Base-by-base conservation (phyloP, 2,113 vertebrate genomes). In the Terrapene triunguis region DNA sequence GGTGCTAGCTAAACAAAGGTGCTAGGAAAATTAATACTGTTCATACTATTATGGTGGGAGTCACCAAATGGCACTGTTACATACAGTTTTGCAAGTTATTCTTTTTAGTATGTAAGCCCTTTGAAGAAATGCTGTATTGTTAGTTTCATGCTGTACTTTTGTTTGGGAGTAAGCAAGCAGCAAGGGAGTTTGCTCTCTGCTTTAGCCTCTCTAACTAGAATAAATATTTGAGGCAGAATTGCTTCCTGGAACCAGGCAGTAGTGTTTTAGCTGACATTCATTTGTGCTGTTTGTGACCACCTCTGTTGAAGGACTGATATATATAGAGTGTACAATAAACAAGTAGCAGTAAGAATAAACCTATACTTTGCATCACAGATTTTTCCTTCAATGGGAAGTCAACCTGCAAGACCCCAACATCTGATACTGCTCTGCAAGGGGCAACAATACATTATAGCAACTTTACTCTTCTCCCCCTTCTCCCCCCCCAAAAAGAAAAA, bases 361-460 rank as follows among this genome's bases (percentile, higher is more conserved):
- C 8, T 72, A 38, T 38, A 96, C 78, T 92, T 96, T 92, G 89
- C 57, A 54, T 89, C n/a, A 0, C 65, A 92, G 12, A 65, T 91
- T 92, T 94, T 89, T 54, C 81, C 96, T 96, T 85, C 93, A 88
- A 44, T 91, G 84, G 81, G 79, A 96, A 89, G 81, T 62, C 82
- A 92, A 84, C 92, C 95, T 72, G 65, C 65, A 38, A 72, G n/a
- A 72, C 8, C 8, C 19, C 65, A 72, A 22, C 38, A 22, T 80
- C 91, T 44, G 81, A 85, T 88, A 87, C 19, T 94, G 88, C 95
- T 97, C 89, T 96, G 87, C 92, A 97, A 96, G 97, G 89, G 93
- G 89, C 95, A 95, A 74, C 65, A 47, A 82, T 85, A 47, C 89
- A 92, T 65, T 91, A 88, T 65, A 93, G 42, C 35, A 88, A 83